Evolutionary conservation across 1,140 invertebrate genomes (phyloP), one percentile per base, ranked within the genome.

Genomic region (Heliconius melpomene): DNA sequence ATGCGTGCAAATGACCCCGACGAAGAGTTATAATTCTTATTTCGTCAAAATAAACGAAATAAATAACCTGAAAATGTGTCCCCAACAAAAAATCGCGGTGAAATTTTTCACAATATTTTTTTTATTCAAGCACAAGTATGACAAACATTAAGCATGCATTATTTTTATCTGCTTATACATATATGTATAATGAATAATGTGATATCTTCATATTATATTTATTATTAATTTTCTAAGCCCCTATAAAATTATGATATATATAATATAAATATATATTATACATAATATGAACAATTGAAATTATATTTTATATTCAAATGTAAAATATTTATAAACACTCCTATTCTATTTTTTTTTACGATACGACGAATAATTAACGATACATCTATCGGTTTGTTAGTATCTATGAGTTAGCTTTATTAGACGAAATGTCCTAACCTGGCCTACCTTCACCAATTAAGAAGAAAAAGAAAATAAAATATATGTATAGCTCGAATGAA

Each of bases 91-190:
- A 84, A 85, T 84, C 81, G 81, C 82, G 81, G 77, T 85, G 75
- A 82, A 78, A 66, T 23, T 66, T 89, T 90, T 91, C 87, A 77
- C 78, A 88, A 81, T 60, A 26, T 66, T 66, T 84, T 83, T 79
- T 83, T 92, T 93, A 92, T 93, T 93, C 78, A 93, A 94, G 90
- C 91, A 93, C 87, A 91, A 91, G 87, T 89, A 90, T 91, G 89
- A 92, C 90, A 93, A 90, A 91, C 84, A 89, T 90, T 82, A 88
- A 87, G 90, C 90, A 93, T 91, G 90, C 88, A 92, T 85, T 87
- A 86, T 87, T 87, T 86, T 87, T 13, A 85, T 87, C 80, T 87
- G 85, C 85, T 87, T 89, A 93, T 89, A 86, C 91, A 91, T 85
- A 88, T 79, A 85, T 82, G 85, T 87, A 84, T 82, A 36, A 74